Evolutionary conservation across 2,113 vertebrate genomes (phyloP).

Genomic region (Mesoclemmys tuberculata): DNA sequence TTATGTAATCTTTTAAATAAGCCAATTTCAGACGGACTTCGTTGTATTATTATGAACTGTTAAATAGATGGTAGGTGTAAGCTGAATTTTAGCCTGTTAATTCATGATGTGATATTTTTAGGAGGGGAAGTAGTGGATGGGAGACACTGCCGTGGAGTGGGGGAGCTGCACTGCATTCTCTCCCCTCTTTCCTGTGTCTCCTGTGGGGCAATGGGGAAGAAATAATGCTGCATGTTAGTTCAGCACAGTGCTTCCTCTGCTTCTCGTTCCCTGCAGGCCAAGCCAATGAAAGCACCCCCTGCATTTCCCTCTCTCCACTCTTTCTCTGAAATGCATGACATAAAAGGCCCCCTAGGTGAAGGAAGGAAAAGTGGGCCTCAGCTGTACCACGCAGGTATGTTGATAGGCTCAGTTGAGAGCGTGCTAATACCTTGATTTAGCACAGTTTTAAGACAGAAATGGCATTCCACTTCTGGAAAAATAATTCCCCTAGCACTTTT

Average conservation of each 20-base stretch:
- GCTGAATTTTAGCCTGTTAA: neutral
- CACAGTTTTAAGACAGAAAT: conserved; percentile 43
- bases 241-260: neutral
- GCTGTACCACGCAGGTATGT: neutral
- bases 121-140: neutral
- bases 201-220: neutral
- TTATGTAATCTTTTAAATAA: neutral
- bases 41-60: neutral
- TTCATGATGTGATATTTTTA: neutral
- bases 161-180: neutral
- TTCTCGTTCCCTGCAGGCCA: neutral
- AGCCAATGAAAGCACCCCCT: neutral
- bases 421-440: conserved; percentile 45
- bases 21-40: neutral
- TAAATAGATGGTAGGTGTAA: neutral
- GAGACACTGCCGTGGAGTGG: neutral
- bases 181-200: neutral
- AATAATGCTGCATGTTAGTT: neutral
- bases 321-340: neutral
- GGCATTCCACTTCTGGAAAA: conserved; percentile 19
- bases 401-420: conserved; percentile 30
- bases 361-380: conserved; percentile 32
- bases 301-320: conserved; percentile 7
- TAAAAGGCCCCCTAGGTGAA: conserved; percentile 15
- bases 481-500: conserved; percentile 5